A percentile compares a stretch with the other conserved stretches of the same genome.
These are phyloP conservation scores for Microcebus jonahi DNA, from an alignment of 2,113 vertebrate genomes.

Conservation along the genomic window DNA sequence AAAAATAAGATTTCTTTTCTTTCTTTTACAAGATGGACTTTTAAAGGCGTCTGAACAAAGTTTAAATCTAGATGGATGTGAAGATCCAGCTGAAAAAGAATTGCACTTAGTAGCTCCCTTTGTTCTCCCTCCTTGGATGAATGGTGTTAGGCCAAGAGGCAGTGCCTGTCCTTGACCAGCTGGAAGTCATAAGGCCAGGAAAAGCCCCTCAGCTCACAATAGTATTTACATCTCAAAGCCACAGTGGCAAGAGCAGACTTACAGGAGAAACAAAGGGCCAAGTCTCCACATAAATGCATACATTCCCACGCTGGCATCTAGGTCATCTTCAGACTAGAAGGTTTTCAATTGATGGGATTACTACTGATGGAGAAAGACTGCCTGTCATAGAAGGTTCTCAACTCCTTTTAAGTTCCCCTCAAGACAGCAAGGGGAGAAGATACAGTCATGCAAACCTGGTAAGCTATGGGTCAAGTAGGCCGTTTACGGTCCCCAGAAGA, in stretches of 20 bases:
- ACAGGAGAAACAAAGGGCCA: background rate
- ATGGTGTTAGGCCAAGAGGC: background rate
- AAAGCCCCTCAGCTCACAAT: background rate
- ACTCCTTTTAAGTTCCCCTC: background rate
- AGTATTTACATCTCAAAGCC: slow-evolving; percentile 1
- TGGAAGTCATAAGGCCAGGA: background rate
- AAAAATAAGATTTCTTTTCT: background rate
- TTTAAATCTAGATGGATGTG: slow-evolving; percentile 54
- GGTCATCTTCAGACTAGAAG: background rate
- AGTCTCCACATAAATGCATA: background rate
- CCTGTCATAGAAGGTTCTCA: background rate
- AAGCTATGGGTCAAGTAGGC: background rate
- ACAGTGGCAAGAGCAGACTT: background rate
- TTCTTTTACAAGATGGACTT: slow-evolving; percentile 40
- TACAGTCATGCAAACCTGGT: background rate
- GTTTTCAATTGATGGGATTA: background rate
- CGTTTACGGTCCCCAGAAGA: background rate
- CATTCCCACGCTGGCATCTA: slow-evolving; percentile 26
- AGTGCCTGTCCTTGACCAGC: background rate
- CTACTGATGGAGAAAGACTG: background rate
- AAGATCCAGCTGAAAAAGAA: slow-evolving; percentile 37
- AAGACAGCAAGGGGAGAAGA: background rate
- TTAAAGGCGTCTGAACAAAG: slow-evolving; percentile 52
- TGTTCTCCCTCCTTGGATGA: slow-evolving; percentile 5
- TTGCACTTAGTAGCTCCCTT: background rate